These are phyloP conservation scores for Cercopithecus mona DNA, from an alignment of 2,113 vertebrate genomes.

Conservation along the genomic window DNA sequence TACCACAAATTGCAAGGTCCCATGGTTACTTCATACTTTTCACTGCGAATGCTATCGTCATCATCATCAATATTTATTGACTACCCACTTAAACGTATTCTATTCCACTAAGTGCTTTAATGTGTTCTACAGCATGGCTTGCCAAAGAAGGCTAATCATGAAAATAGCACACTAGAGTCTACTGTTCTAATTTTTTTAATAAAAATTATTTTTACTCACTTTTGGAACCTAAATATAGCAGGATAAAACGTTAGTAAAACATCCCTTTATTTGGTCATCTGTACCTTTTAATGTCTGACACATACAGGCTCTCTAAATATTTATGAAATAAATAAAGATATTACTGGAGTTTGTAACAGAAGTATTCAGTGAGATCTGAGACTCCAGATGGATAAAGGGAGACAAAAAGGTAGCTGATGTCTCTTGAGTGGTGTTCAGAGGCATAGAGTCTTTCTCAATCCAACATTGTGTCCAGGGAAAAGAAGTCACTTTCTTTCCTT, in stretches of 20 bases:
- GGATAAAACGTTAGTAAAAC: neutral
- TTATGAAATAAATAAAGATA: neutral
- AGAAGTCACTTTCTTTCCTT: neutral
- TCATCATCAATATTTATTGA: neutral
- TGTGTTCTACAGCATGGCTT: neutral
- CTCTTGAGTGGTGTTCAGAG: neutral
- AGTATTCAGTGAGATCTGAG: neutral
- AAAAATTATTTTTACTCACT: neutral
- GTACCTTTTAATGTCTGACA: neutral
- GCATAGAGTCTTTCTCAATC: neutral
- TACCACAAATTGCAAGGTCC: conserved; percentile 44
- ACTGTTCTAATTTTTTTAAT: neutral
- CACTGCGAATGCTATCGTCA: neutral
- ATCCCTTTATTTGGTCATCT: neutral
- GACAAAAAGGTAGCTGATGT: neutral
- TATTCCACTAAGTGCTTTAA: neutral
- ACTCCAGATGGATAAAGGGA: neutral
- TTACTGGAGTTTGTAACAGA: neutral
- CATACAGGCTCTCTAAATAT: neutral
- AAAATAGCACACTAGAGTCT: neutral
- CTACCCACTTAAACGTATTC: neutral
- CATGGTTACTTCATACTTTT: neutral
- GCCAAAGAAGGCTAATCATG: neutral
- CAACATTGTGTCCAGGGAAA: neutral
- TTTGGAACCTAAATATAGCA: neutral